Conservation (phyloP, 2,888 invertebrate genomes). For the Conomelus anceps region DNA sequence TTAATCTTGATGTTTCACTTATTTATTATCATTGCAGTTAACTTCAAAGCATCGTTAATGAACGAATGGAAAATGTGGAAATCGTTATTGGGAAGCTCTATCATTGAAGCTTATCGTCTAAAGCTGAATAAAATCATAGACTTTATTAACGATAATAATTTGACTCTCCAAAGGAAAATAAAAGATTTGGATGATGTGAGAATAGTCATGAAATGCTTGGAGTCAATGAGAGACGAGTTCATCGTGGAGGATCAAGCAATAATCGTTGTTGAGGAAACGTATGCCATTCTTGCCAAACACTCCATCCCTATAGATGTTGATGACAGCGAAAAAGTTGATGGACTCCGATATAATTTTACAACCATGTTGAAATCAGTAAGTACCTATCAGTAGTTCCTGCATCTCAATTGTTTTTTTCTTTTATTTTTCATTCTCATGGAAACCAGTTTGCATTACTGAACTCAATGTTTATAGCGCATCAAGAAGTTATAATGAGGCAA, state of each 20-base stretch:
- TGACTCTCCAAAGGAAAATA: constrained; percentile 25
- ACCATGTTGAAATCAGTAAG: constrained; percentile 66
- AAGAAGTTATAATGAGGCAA: too few relatives aligned
- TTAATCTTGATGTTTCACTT: not conserved
- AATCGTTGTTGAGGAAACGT: constrained; percentile 71
- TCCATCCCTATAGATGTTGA: constrained; percentile 44
- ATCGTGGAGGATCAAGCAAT: constrained; percentile 74
- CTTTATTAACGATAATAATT: constrained; percentile 66
- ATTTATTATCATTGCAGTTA: constrained; percentile 21
- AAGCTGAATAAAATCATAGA: constrained; percentile 63
- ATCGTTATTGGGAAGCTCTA: constrained; percentile 57
- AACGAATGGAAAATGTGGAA: constrained; percentile 79
- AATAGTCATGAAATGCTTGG: constrained; percentile 71
- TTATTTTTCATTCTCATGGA: too few relatives aligned
- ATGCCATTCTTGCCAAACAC: constrained; percentile 53
- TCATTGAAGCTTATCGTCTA: constrained; percentile 61
- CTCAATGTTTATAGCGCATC: too few relatives aligned
- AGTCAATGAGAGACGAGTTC: constrained; percentile 66
- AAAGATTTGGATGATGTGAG: constrained; percentile 47
- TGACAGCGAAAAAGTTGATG: constrained; percentile 71
- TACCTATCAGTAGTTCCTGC: too few relatives aligned
- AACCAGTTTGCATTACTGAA: too few relatives aligned
- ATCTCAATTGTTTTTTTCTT: too few relatives aligned
- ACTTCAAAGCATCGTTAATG: constrained; percentile 42
- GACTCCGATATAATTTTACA: constrained; percentile 67